Evolutionary conservation across 2,113 vertebrate species (phyloP).

Genomic region (Lichenostomus cassidix): DNA sequence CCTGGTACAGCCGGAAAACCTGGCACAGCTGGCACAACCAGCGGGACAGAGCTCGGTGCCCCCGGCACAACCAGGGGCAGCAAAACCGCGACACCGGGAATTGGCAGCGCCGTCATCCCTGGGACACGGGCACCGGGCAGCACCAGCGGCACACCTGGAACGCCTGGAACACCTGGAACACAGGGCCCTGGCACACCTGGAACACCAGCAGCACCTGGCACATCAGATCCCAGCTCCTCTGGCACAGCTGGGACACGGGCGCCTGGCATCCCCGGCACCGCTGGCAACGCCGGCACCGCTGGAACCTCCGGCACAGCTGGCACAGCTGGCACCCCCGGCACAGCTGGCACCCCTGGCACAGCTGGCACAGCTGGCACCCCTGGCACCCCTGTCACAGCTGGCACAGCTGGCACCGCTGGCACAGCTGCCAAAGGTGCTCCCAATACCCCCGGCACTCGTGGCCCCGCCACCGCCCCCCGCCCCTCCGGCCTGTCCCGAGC

Average conservation of each 20-base stretch:
- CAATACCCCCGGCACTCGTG: neutral
- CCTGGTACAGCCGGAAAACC: too few species aligned
- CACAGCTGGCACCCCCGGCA: neutral
- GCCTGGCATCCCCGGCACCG: neutral
- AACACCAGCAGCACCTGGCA: neutral
- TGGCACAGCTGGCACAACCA: neutral
- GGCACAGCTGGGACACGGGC: neutral
- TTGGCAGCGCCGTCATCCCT: too few species aligned
- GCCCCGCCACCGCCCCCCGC: neutral
- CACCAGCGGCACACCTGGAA: neutral
- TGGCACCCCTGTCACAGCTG: neutral
- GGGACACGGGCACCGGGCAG: neutral
- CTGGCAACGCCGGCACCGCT: neutral
- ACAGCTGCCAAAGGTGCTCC: neutral
- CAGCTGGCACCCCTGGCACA: neutral
- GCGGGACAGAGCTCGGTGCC: too few species aligned
- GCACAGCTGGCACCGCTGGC: neutral
- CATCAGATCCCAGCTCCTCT: neutral
- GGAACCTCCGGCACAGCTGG: too few species aligned
- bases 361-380: neutral
- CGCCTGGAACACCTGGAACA: neutral
- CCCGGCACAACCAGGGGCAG: too few species aligned
- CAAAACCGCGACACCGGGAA: too few species aligned
- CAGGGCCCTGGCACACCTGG: neutral
- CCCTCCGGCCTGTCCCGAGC: too few species aligned